These are phyloP conservation scores for Heliocidaris erythrogramma DNA, from an alignment of 35 echinoderm and acorn worm species.

Conservation along the genomic window DNA sequence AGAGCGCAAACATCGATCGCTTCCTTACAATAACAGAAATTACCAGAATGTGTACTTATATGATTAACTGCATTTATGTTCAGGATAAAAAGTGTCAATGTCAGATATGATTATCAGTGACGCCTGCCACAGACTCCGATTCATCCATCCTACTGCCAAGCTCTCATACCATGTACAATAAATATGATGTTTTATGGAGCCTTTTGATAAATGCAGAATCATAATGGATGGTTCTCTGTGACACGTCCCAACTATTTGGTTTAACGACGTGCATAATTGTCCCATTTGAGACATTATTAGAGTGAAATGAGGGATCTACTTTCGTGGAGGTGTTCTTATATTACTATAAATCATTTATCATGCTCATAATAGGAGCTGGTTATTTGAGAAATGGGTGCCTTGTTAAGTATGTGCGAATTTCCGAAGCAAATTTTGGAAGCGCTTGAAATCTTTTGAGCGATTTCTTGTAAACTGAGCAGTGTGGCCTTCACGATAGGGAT, in stretches of 20 bases:
- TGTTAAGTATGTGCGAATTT: no score
- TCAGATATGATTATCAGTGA: background rate
- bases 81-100: background rate
- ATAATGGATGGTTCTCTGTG: background rate
- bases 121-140: background rate
- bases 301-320: background rate
- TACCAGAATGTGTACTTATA: background rate
- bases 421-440: background rate
- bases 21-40: no score
- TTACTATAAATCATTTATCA: background rate
- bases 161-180: background rate
- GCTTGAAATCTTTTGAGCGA: background rate
- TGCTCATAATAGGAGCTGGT: background rate
- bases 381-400: background rate
- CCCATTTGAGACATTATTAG: background rate
- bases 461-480: background rate
- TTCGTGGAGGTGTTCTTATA: background rate
- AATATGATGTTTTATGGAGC: background rate
- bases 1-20: no score
- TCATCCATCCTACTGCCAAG: background rate
- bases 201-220: background rate
- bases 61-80: background rate
- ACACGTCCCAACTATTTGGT: background rate
- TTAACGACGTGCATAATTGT: background rate
- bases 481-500: background rate